Evolutionary conservation across 2,888 invertebrate genomes (phyloP), one percentile per base, ranked within the genome.

Genomic region (Caenorhabditis doughertyi): DNA sequence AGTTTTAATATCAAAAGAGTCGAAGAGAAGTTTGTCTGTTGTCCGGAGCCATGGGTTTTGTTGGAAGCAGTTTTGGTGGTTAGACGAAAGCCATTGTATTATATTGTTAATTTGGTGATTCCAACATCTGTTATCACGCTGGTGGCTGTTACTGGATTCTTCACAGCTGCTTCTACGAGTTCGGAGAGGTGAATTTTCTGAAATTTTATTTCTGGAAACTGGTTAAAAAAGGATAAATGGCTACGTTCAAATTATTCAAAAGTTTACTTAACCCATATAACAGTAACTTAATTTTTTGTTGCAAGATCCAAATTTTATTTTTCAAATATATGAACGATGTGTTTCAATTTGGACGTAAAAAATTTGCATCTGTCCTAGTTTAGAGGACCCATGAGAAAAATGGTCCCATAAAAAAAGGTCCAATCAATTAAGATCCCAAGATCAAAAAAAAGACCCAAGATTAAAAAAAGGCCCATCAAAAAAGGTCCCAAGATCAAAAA

Each of bases 61-160:
- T 77, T 91, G 8, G 88, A 91, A 49, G 90, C 91, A 4, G 85
- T 87, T n/a, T 67, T 91, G 23, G 89, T 91, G 5, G 89, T 91
- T 11, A 72, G 91, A 42, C 64, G 91, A 29, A 91, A 91, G 53
- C 91, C 91, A 4, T 83, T 91, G 8, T 91, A 90, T 73, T 90
- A 89, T 79, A 88, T 88, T 56, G 88, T 88, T 1, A 88, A 88
- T 71, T 71, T 88, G 44, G 88, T 92, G 32, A 91, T 93, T 60
- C 93, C 93, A 2, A 93, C 92, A 27, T 91, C 92, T 1, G 92
- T 92, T 85, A 90, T 93, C 83, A 93, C 93, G 1, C 85, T 92
- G 29, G 90, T 93, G 42, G 92, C 93, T 5, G 89, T 93, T 67
- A 91, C 87, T 13, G 91, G 93, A 16, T 93, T 93, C 88, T 93